These are phyloP conservation scores for Drosophila suboccidentalis DNA, from an alignment of 2,888 invertebrate genomes.

Conservation along the genomic window DNA sequence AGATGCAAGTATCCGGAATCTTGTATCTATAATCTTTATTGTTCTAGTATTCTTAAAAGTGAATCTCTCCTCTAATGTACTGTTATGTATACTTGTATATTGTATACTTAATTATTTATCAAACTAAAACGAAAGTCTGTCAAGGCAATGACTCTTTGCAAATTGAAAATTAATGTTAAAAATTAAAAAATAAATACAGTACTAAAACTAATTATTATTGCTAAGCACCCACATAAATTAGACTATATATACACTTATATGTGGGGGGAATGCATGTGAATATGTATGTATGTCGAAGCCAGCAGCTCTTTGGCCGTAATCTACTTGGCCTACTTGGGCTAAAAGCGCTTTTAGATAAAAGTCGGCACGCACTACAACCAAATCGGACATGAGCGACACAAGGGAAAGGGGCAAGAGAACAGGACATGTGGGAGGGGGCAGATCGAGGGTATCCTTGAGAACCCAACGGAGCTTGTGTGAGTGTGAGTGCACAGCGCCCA, in stretches of 20 bases:
- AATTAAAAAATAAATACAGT: conserved; percentile 20
- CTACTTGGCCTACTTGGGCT: conserved; percentile 81
- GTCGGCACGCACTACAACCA: conserved; percentile 70
- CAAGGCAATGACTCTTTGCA: not conserved
- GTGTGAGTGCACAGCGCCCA: conserved; percentile 67
- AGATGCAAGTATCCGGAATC: not conserved
- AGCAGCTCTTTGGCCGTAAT: conserved; percentile 68
- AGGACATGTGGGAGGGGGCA: not conserved
- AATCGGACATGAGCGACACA: conserved; percentile 23
- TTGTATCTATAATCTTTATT: not conserved
- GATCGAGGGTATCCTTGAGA: conserved; percentile 61
- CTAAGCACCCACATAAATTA: conserved; percentile 14
- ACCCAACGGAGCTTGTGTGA: conserved; percentile 45
- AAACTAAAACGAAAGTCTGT: not conserved
- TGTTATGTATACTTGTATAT: not conserved
- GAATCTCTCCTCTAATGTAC: not conserved
- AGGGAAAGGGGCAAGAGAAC: not conserved
- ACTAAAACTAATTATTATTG: conserved; percentile 38
- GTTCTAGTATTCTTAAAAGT: not conserved
- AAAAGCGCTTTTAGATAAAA: conserved; percentile 81
- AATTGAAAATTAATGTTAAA: conserved; percentile 19
- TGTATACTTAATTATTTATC: not conserved
- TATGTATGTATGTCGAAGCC: conserved; percentile 11
- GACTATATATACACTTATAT: conserved; percentile 7
- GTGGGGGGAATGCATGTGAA: not conserved